These are phyloP conservation scores for Eudyptes chrysolophus DNA, from an alignment of 2,113 vertebrate species.

Conservation along the genomic window DNA sequence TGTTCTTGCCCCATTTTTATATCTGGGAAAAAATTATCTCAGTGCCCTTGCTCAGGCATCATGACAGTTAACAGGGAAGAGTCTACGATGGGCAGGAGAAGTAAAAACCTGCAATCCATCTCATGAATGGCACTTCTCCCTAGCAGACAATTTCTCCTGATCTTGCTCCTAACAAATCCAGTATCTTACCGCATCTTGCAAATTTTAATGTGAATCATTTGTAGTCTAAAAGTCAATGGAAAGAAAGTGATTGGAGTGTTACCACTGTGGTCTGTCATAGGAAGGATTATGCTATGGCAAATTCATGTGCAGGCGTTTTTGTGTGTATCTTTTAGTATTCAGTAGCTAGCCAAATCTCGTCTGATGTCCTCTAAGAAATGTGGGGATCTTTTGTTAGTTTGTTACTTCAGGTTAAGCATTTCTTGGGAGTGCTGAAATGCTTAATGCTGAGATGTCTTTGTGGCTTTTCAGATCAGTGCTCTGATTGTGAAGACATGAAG, in stretches of 20 bases:
- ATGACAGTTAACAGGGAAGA: background rate
- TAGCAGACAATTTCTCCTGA: background rate
- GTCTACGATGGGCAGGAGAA: background rate
- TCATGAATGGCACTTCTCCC: background rate
- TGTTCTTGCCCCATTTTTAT: background rate
- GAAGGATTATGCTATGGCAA: background rate
- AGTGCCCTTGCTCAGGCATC: slow-evolving; percentile 7
- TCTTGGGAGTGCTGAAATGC: background rate
- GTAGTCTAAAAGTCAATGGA: background rate
- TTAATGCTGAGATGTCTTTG: background rate
- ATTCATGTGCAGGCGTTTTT: background rate
- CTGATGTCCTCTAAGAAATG: background rate
- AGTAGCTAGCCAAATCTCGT: background rate
- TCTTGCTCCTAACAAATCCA: background rate
- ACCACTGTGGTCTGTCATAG: background rate
- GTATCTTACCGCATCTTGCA: background rate
- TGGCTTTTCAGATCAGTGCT: background rate
- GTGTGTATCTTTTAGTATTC: background rate
- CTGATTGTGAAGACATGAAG: background rate
- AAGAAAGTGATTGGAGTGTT: background rate
- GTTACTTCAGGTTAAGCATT: background rate
- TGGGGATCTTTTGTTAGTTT: background rate
- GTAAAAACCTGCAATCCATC: background rate
- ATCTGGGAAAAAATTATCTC: slow-evolving; percentile 1
- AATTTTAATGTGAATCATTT: background rate